Percentiles rank a stretch among this genome's conserved stretches.
Evolutionary conservation across 2,113 vertebrate genomes (phyloP).

Genomic region (Neoarius graeffei): DNA sequence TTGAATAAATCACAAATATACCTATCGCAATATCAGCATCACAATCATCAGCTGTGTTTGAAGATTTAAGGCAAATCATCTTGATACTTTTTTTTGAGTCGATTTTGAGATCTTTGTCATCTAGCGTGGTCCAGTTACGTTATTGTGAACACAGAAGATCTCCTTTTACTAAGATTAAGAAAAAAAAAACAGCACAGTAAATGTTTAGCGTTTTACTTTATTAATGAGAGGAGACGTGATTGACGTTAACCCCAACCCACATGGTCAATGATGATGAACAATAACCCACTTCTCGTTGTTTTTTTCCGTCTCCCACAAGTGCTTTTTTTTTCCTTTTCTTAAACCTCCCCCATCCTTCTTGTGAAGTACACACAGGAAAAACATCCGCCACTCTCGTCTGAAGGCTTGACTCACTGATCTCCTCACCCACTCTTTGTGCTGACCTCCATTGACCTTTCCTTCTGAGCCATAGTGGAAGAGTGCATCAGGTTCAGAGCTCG

Average conservation of each 20-base stretch:
- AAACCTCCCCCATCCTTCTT: not conserved
- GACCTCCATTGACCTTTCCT: slow-evolving; percentile 19
- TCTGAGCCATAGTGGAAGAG: not conserved
- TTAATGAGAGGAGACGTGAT: slow-evolving; percentile 1
- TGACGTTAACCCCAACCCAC: slow-evolving; percentile 28
- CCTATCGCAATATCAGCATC: too few species aligned
- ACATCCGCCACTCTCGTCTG: slow-evolving; percentile 24
- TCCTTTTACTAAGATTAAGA: too few species aligned
- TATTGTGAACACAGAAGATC: not conserved
- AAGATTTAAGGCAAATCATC: not conserved
- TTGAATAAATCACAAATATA: too few species aligned
- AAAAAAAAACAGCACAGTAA: not conserved
- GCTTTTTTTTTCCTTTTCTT: not conserved
- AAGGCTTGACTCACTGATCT: slow-evolving; percentile 10
- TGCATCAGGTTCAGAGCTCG: slow-evolving; percentile 38
- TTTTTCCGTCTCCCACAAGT: slow-evolving; percentile 11
- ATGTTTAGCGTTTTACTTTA: not conserved
- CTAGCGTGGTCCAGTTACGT: too few species aligned
- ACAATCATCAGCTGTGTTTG: too few species aligned
- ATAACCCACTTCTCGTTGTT: slow-evolving; percentile 10
- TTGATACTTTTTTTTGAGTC: not conserved
- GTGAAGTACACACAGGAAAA: slow-evolving; percentile 13
- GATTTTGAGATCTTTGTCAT: not conserved
- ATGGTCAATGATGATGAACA: slow-evolving; percentile 14
- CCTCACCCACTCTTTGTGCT: slow-evolving; percentile 30